phyloP scores from a whole-genome alignment of 2,888 invertebrate species.

The Andricus quercusramuli region DNA sequence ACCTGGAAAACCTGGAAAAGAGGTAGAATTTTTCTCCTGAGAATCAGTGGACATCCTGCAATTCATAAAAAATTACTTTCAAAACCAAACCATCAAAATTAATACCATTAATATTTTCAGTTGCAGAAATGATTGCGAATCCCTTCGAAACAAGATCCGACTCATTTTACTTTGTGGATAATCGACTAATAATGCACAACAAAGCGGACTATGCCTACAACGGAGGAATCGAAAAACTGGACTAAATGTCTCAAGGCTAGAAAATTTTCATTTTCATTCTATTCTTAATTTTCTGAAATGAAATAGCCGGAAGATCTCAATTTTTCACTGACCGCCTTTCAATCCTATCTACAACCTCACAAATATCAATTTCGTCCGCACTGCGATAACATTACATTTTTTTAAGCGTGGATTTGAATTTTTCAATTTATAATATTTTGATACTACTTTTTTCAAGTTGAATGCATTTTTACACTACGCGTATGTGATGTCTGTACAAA shows the following conservation, averaged over 20 bases:
- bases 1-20: too few relatives aligned
- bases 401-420: not conserved
- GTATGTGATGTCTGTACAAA: constrained; percentile 50
- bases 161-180: constrained; percentile 99
- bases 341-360: not conserved
- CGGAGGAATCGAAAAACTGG: constrained; percentile 86
- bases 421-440: constrained; percentile 45
- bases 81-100: not conserved
- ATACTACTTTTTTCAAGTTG: constrained; percentile 38
- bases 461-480: constrained; percentile 40
- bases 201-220: constrained; percentile 99
- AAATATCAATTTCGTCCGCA: not conserved
- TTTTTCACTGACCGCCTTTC: constrained; percentile 18
- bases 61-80: constrained; percentile 5
- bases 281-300: not conserved
- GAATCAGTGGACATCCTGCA: too few relatives aligned
- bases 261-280: not conserved
- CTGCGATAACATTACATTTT: not conserved
- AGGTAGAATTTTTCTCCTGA: too few relatives aligned
- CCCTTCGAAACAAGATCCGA: constrained; percentile 99
- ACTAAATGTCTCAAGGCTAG: constrained; percentile 43
- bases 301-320: not conserved
- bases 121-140: constrained; percentile 96
- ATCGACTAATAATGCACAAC: constrained; percentile 98
- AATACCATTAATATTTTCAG: constrained; percentile 79